These are phyloP conservation scores for Indri indri DNA, from an alignment of 2,113 vertebrate species.

Conservation along the genomic window DNA sequence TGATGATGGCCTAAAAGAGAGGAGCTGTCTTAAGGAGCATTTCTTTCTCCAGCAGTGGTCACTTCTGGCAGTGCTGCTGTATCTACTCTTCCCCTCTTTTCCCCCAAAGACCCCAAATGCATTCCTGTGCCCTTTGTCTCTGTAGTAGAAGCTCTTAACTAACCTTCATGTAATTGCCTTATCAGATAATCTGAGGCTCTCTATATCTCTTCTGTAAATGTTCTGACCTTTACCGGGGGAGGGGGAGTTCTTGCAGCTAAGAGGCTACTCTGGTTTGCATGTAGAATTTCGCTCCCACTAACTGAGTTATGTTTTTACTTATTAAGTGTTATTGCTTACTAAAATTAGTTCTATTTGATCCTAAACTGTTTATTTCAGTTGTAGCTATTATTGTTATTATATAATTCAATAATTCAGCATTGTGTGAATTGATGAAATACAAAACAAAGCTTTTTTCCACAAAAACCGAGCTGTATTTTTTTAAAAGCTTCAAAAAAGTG, in stretches of 20 bases:
- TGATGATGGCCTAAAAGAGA: background rate
- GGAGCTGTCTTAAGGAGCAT: fast-evolving
- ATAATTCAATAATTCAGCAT: background rate
- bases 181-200: background rate
- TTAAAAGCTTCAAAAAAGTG: background rate
- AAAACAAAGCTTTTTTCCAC: background rate
- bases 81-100: too few relatives aligned
- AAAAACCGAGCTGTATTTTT: background rate
- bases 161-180: background rate
- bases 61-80: background rate
- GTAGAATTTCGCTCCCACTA: background rate
- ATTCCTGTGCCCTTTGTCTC: background rate
- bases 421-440: background rate
- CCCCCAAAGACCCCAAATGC: background rate
- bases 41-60: background rate
- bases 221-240: background rate
- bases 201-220: background rate
- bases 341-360: background rate
- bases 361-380: background rate
- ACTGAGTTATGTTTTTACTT: background rate
- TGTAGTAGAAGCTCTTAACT: background rate
- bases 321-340: background rate
- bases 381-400: background rate
- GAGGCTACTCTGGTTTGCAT: background rate
- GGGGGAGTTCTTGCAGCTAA: background rate